Conservation (phyloP, 2,797 vertebrate genomes). For the Lagodon rhomboides region DNA sequence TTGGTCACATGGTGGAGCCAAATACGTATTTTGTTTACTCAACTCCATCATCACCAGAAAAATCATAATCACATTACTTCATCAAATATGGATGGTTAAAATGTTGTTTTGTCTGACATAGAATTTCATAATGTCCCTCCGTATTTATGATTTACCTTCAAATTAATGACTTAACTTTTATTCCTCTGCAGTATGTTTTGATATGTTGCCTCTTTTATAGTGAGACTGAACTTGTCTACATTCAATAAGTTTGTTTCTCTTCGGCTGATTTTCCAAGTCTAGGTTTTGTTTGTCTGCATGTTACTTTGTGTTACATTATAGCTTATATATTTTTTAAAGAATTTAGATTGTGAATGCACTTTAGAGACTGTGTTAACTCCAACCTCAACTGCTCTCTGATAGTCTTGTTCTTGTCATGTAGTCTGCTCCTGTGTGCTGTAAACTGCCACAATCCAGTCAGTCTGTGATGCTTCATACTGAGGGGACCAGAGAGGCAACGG, state of each 20-base stretch:
- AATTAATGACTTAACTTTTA: neutral
- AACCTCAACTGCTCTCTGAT: neutral
- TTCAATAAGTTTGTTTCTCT: neutral
- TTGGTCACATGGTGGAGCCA: slow-evolving; percentile 51
- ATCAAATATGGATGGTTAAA: neutral
- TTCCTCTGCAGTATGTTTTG: neutral
- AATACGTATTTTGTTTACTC: slow-evolving; percentile 2
- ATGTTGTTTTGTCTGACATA: neutral
- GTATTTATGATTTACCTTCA: neutral
- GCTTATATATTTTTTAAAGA: neutral
- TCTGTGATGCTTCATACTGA: neutral
- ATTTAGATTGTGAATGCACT: neutral
- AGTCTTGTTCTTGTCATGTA: neutral
- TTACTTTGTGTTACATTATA: neutral
- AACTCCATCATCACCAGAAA: neutral
- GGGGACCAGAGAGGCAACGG: neutral
- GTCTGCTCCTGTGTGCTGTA: neutral
- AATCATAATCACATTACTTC: neutral
- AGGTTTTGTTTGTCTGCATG: too few relatives aligned
- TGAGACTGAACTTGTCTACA: neutral
- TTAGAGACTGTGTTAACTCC: neutral
- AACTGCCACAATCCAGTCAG: too few relatives aligned
- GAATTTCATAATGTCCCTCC: neutral
- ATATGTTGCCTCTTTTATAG: too few relatives aligned
- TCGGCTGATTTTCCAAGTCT: too few relatives aligned